Percentiles rank a stretch among this genome's conserved stretches.
Evolutionary conservation across 2,797 vertebrate genomes (phyloP).

Genomic region (Phrynocephalus forsythii): DNA sequence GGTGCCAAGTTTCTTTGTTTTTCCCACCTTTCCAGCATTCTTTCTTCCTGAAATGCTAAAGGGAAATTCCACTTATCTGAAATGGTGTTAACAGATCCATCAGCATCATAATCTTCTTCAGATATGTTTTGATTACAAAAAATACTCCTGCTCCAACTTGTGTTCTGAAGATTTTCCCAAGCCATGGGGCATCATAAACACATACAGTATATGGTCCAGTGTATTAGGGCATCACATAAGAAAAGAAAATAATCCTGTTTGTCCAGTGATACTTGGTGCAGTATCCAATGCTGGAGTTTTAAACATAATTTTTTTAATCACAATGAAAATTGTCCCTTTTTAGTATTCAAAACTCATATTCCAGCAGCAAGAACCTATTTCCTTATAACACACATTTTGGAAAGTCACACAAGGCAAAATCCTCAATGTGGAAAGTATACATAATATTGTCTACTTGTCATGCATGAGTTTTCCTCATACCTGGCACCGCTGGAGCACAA

Average conservation of each 20-base stretch:
- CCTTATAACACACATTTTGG: slow-evolving; percentile 27
- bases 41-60: too few species aligned
- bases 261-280: slow-evolving; percentile 4
- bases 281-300: background rate
- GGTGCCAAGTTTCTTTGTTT: too few species aligned
- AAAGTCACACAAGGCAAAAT: slow-evolving; percentile 17
- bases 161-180: too few species aligned
- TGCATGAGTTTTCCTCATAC: slow-evolving; percentile 18
- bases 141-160: too few species aligned
- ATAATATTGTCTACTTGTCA: slow-evolving; percentile 41
- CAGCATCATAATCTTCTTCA: too few species aligned
- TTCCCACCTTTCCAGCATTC: too few species aligned
- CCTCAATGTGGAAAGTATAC: slow-evolving; percentile 6
- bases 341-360: slow-evolving; percentile 14
- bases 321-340: background rate
- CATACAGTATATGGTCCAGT: background rate
- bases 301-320: background rate
- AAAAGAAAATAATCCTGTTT: background rate
- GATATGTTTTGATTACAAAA: too few species aligned
- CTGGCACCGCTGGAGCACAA: slow-evolving; percentile 21
- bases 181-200: too few species aligned
- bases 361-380: slow-evolving; percentile 16
- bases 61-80: too few species aligned
- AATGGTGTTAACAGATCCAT: too few species aligned
- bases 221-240: background rate